Percentiles rank a stretch among this genome's conserved stretches.
Conservation (phyloP, 2,888 invertebrate genomes). For the Cantharis rufa region DNA sequence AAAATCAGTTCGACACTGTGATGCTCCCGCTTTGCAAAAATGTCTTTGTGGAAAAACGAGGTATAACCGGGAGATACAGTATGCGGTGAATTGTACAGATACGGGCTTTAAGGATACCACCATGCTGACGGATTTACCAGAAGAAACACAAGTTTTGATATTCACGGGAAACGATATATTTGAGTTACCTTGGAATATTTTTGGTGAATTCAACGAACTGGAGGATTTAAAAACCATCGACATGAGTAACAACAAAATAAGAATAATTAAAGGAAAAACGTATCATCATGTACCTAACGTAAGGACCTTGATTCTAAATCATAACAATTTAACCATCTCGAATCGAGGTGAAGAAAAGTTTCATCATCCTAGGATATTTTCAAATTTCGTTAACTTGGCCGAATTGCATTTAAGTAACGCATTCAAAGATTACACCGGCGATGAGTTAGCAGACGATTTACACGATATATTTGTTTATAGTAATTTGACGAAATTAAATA, state of each 20-base stretch:
- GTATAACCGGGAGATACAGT: conserved; percentile 58
- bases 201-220: conserved; percentile 66
- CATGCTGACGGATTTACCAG: conserved; percentile 66
- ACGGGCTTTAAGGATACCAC: conserved; percentile 62
- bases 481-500: conserved; percentile 66
- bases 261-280: conserved; percentile 72
- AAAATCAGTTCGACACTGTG: not conserved
- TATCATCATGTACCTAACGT: conserved; percentile 75
- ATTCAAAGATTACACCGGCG: conserved; percentile 68
- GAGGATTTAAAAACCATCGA: conserved; percentile 67
- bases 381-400: conserved; percentile 70
- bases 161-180: conserved; percentile 72
- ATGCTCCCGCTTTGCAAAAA: conserved; percentile 36
- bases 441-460: conserved; percentile 66
- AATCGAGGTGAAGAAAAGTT: conserved; percentile 59
- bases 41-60: conserved; percentile 63
- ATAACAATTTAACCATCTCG: conserved; percentile 70
- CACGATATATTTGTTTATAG: conserved; percentile 73
- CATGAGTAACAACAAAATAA: conserved; percentile 74
- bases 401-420: conserved; percentile 75
- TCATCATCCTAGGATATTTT: conserved; percentile 71
- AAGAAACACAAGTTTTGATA: conserved; percentile 69
- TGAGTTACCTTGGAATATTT: conserved; percentile 70
- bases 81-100: conserved; percentile 74
- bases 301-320: conserved; percentile 69